phyloP scores from a whole-genome alignment of 2,888 invertebrate genomes.

The Stegana nigrithorax region DNA sequence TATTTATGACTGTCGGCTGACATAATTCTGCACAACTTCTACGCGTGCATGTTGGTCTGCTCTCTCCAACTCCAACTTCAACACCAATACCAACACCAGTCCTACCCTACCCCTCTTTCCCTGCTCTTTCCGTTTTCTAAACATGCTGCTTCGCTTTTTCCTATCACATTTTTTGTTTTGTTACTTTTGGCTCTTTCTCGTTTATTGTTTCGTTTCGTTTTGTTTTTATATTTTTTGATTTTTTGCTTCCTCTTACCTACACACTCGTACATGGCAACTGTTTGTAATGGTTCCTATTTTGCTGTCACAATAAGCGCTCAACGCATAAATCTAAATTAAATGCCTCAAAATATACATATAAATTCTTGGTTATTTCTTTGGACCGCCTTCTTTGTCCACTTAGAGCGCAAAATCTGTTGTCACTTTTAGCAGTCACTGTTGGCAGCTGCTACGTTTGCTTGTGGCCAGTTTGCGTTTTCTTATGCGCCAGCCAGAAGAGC shows the following conservation, averaged over 20 bases:
- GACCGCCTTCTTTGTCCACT: not conserved
- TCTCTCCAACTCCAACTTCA: too few species aligned
- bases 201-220: not conserved
- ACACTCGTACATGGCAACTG: not conserved
- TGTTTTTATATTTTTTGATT: not conserved
- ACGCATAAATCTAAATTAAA: constrained; percentile 64
- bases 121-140: too few species aligned
- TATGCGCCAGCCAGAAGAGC: not conserved
- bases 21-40: constrained; percentile 4
- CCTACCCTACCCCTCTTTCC: too few species aligned
- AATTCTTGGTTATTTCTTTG: constrained; percentile 1
- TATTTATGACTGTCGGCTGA: constrained; percentile 9
- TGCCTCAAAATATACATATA: constrained; percentile 36
- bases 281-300: not conserved
- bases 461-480: constrained; percentile 8
- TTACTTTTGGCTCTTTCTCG: not conserved
- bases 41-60: too few species aligned
- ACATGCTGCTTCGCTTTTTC: too few species aligned
- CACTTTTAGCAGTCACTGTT: constrained; percentile 48
- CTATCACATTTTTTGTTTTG: not conserved
- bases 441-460: constrained; percentile 29
- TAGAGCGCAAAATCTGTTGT: constrained; percentile 34
- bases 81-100: too few species aligned
- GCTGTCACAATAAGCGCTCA: constrained; percentile 51
- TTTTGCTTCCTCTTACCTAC: not conserved